phyloP scores from a whole-genome alignment of 2,888 invertebrate genomes.

The Linnaemya tessellans region DNA sequence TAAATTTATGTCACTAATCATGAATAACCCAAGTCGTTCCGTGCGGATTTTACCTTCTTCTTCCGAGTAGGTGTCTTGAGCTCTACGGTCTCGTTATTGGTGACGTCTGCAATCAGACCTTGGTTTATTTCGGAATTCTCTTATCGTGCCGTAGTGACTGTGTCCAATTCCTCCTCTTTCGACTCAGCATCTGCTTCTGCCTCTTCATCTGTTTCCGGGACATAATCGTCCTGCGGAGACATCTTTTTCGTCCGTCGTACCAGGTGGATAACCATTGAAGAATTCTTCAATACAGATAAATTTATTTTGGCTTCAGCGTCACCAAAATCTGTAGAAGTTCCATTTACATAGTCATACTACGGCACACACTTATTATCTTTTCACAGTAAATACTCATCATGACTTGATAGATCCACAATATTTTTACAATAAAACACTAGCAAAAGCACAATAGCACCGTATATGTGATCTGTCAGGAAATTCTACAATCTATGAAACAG shows the following conservation, averaged over 20 bases:
- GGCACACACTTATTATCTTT: too few relatives aligned
- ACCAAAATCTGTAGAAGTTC: constrained; percentile 2
- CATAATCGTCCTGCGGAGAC: constrained; percentile 28
- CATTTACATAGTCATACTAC: constrained; percentile 5
- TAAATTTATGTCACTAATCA: constrained; percentile 4
- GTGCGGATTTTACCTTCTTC: constrained; percentile 12
- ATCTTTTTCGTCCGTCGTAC: background rate
- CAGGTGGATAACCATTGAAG: background rate
- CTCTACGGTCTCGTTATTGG: constrained; percentile 31
- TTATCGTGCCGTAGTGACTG: constrained; percentile 8
- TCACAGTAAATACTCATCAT: too few relatives aligned
- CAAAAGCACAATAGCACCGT: too few relatives aligned
- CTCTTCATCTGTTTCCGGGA: constrained; percentile 20
- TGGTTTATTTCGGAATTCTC: constrained; percentile 7
- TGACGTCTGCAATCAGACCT: constrained; percentile 10
- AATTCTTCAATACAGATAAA: background rate
- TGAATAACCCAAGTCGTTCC: constrained; percentile 18
- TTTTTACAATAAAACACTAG: too few relatives aligned
- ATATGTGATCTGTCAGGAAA: too few relatives aligned
- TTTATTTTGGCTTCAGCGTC: constrained; percentile 6
- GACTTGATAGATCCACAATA: too few relatives aligned
- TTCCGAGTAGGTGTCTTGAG: constrained; percentile 34
- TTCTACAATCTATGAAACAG: too few relatives aligned
- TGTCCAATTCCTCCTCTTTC: constrained; percentile 20
- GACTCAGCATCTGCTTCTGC: constrained; percentile 33